phyloP scores from a whole-genome alignment of 2,888 invertebrate genomes.

The Xestoiulus laeticollis region DNA sequence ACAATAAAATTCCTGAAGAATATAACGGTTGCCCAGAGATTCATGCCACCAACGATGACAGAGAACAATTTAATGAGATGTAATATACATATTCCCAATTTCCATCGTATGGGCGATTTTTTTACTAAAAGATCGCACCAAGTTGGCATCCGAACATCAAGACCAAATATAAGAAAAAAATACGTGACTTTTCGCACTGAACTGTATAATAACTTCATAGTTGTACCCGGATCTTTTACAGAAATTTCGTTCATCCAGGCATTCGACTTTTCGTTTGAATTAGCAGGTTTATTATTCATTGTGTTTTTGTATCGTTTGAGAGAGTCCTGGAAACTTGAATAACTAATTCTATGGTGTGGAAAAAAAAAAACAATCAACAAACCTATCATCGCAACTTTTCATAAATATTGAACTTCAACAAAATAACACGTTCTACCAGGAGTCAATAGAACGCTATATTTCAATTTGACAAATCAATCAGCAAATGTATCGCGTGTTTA shows the following conservation, averaged over 20 bases:
- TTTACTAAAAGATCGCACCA: neutral
- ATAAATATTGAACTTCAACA: neutral
- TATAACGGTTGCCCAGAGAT: neutral
- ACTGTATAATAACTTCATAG: neutral
- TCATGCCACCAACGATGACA: neutral
- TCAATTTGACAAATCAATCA: neutral
- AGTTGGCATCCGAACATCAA: neutral
- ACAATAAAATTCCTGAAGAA: neutral
- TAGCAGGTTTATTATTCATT: neutral
- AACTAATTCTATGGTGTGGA: neutral
- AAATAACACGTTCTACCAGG: neutral
- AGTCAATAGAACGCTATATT: neutral
- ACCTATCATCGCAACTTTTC: no score
- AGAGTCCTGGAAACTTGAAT: neutral
- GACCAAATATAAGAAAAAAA: neutral
- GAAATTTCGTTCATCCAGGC: neutral
- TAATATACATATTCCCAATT: neutral
- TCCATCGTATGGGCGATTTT: neutral
- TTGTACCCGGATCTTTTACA: neutral
- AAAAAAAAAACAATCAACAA: neutral
- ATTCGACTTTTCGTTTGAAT: neutral
- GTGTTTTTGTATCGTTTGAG: neutral
- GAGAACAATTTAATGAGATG: neutral
- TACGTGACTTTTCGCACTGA: neutral
- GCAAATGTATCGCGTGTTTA: neutral